Conservation (phyloP, 2,797 vertebrate species). For the Micrastur ruficollis region DNA sequence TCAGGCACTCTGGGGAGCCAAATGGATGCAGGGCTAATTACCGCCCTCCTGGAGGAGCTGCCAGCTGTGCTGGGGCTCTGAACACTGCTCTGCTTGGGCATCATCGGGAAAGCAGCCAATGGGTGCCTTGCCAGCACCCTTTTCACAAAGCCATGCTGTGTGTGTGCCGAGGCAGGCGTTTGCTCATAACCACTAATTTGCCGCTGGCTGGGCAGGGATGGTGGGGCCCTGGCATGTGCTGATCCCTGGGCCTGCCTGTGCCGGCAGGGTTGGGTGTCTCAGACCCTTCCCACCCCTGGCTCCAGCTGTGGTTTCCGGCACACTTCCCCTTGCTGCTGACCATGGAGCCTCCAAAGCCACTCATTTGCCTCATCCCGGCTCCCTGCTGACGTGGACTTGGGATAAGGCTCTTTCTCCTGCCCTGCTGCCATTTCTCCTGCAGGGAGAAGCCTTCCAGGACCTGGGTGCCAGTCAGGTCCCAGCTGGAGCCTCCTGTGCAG, state of each 20-base stretch:
- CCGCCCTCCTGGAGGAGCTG: neutral
- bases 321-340: neutral
- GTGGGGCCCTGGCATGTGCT: neutral
- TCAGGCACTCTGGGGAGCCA: rapidly evolving
- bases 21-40: neutral
- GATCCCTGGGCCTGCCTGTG: neutral
- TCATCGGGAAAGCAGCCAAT: neutral
- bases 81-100: neutral
- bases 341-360: neutral
- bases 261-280: neutral
- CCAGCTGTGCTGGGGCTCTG: neutral
- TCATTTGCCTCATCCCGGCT: neutral
- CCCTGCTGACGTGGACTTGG: neutral
- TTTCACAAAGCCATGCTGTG: neutral
- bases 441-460: neutral
- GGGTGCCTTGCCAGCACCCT: neutral
- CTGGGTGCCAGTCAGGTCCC: neutral
- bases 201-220: neutral
- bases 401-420: neutral
- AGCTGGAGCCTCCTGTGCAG: neutral
- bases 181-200: conserved; percentile 5
- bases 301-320: neutral
- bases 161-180: neutral
- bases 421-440: neutral
- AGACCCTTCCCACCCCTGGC: neutral